phyloP scores from a whole-genome alignment of 2,888 invertebrate genomes.

The Clunio marinus region DNA sequence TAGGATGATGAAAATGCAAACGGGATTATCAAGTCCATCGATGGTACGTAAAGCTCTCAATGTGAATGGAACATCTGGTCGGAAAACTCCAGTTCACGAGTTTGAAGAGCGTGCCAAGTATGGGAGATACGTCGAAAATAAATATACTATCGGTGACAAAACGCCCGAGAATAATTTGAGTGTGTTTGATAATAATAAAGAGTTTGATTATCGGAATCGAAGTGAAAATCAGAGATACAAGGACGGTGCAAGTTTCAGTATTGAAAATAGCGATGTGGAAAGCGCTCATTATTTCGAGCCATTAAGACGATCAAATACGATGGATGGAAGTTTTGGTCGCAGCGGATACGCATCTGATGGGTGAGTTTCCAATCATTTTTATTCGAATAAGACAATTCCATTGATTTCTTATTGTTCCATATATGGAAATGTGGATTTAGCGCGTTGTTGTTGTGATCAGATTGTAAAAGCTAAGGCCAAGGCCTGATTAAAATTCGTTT shows the following conservation, averaged over 20 bases:
- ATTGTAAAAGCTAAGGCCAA: constrained; percentile 34
- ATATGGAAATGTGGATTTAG: constrained; percentile 33
- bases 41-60: constrained; percentile 71
- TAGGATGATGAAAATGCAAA: constrained; percentile 62
- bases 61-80: constrained; percentile 44
- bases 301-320: constrained; percentile 44
- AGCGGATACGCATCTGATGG: constrained; percentile 40
- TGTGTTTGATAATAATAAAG: constrained; percentile 34
- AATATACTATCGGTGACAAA: constrained; percentile 42
- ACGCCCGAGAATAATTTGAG: constrained; percentile 39
- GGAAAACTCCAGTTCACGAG: constrained; percentile 47
- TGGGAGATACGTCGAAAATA: constrained; percentile 46
- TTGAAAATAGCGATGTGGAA: constrained; percentile 22
- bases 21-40: constrained; percentile 77
- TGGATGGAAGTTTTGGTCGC: constrained; percentile 44
- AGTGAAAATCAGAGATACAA: constrained; percentile 32
- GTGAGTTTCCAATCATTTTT: constrained; percentile 21
- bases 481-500: constrained; percentile 26
- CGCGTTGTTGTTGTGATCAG: too few relatives aligned
- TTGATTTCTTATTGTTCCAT: constrained; percentile 29
- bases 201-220: constrained; percentile 28
- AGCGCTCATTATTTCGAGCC: constrained; percentile 41
- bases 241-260: background rate
- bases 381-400: too few relatives aligned
- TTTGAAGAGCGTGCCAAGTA: constrained; percentile 49